Evolutionary conservation across 2,113 vertebrate genomes (phyloP), one percentile per base, ranked within the genome.

Genomic region (Desmodus rotundus): DNA sequence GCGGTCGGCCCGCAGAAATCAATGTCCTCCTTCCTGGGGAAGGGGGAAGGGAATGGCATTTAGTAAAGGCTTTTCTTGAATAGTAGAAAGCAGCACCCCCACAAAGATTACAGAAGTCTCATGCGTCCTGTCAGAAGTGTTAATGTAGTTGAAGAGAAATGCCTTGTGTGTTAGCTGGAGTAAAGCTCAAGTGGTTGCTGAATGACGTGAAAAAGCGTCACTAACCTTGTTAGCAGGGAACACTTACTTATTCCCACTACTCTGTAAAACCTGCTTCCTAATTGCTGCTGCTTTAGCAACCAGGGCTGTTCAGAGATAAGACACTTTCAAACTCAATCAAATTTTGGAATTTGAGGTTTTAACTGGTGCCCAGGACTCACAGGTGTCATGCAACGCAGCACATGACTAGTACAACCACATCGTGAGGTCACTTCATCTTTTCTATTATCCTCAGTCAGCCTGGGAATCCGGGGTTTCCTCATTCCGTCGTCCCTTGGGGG

Each of bases 381-480:
- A 36, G 33, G 43, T 67, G n/a, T 50, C 58, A 20, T n/a, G 26
- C 12, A 73, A 58, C 45, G 43, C n/a, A 67, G 52, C 24, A 58
- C 41, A 52, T 45, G 43, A 36, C 20, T 50, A 67, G 52, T 20
- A n/a, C 36, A 22, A 15, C 13, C 24, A 58, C n/a, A 36, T 28
- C 15, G 16, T 7, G 36, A 47, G 58, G 33, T 63, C 47, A 6
- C 17, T 26, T 28, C n/a, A 2, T 63, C 2, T 87, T 97, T 95
- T 68, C 52, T 45, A 11, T 52, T 96, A 33, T 47, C 52, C 7
- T 78, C 94, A 50, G 78, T 94, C 47, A 90, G 73, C 41, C n/a
- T 61, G 88, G 86, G 33, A 16, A 61, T 54, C 45, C 38, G 47
- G 63, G 54, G 81, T 41, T 65, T 56, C 43, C 38, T 88, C 28